A percentile compares a stretch with the other conserved stretches of the same genome.
Evolutionary conservation across 2,113 vertebrate genomes (phyloP).

Genomic region (Ceratotherium simum): DNA sequence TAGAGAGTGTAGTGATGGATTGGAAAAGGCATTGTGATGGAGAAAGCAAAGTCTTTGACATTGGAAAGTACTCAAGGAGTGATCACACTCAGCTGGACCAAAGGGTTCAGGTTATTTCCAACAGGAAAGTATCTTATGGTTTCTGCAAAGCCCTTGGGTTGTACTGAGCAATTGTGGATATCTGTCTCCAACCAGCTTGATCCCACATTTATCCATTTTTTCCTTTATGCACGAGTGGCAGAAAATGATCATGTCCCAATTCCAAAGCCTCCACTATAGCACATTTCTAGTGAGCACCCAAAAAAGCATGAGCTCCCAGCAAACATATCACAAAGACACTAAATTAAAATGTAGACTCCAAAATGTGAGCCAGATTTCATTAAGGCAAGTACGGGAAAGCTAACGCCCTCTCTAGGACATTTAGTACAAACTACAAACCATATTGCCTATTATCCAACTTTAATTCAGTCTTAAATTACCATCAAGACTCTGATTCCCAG

Average conservation of each 20-base stretch:
- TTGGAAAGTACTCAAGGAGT: background rate
- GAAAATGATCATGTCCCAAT: background rate
- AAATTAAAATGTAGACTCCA: background rate
- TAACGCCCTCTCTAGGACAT: background rate
- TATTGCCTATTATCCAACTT: background rate
- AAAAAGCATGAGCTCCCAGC: background rate
- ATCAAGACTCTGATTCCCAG: background rate
- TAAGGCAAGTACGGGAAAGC: background rate
- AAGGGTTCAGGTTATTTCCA: background rate
- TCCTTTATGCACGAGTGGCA: background rate
- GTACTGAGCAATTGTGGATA: background rate
- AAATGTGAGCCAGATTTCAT: background rate
- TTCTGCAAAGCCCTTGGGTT: background rate
- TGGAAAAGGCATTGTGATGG: background rate
- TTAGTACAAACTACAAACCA: background rate
- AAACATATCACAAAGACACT: background rate
- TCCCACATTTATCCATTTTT: background rate
- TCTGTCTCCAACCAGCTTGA: background rate
- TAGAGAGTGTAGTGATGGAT: background rate
- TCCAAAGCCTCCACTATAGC: background rate
- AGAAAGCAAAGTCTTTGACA: background rate
- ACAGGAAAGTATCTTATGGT: too few species aligned
- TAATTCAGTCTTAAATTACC: background rate
- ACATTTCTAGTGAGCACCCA: background rate
- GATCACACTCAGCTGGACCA: background rate